Conservation (phyloP, 2,797 vertebrate genomes). For the Periophthalmus magnuspinnatus region DNA sequence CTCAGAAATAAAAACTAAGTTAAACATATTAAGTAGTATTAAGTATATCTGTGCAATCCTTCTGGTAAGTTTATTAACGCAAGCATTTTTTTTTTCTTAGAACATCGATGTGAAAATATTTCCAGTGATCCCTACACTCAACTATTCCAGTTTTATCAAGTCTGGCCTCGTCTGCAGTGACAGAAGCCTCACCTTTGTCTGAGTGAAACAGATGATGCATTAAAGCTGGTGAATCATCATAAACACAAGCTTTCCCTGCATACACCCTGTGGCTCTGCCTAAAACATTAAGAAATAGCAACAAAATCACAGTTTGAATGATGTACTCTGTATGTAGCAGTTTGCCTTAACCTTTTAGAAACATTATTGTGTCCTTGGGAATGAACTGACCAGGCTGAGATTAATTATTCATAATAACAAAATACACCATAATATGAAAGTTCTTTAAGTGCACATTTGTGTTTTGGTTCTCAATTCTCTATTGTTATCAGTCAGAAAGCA, state of each 20-base stretch:
- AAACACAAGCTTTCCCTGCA: slow-evolving; percentile 26
- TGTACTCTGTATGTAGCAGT: background rate
- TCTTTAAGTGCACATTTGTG: background rate
- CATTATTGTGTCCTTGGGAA: background rate
- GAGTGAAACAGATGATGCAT: slow-evolving; percentile 40
- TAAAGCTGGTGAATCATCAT: slow-evolving; percentile 54
- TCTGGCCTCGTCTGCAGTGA: slow-evolving; percentile 51
- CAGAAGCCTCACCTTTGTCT: slow-evolving; percentile 33
- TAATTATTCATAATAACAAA: no score
- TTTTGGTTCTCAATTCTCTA: background rate
- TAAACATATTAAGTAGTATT: slow-evolving; percentile 55
- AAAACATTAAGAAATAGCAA: background rate
- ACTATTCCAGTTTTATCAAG: slow-evolving; percentile 30
- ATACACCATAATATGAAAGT: background rate
- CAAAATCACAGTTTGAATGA: background rate
- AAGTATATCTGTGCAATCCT: background rate
- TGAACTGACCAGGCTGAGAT: background rate
- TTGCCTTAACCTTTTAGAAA: no score
- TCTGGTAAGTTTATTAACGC: background rate
- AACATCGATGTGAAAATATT: background rate
- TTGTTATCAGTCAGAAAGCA: background rate
- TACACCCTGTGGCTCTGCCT: slow-evolving; percentile 21
- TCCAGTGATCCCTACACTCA: slow-evolving; percentile 8
- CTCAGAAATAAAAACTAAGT: background rate
- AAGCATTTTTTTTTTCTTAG: background rate